Evolutionary conservation across 1,140 invertebrate genomes (phyloP).

Genomic region (silkworm (Bombyx mori)): DNA sequence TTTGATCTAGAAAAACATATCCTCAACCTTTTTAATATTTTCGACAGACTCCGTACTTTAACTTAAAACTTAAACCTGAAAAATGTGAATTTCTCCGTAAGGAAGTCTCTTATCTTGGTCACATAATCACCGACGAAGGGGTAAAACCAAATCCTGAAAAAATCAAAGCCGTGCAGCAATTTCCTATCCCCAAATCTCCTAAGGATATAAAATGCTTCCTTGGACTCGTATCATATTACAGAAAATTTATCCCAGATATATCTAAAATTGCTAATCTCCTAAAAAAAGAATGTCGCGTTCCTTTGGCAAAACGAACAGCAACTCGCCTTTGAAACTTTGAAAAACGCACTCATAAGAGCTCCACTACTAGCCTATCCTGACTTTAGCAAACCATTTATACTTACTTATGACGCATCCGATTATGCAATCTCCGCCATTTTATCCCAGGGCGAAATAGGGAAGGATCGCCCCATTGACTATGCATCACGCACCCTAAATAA

Average conservation of each 20-base stretch:
- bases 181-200: background rate
- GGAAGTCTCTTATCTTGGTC: background rate
- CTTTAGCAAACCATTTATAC: too few relatives aligned
- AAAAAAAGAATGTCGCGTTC: constrained; percentile 1
- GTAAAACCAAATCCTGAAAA: background rate
- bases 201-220: constrained; percentile 2
- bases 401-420: too few relatives aligned
- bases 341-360: too few relatives aligned
- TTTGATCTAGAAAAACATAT: background rate
- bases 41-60: background rate
- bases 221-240: background rate
- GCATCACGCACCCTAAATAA: constrained; percentile 6
- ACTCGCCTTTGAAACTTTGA: too few relatives aligned
- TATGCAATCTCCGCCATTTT: too few relatives aligned
- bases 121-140: background rate
- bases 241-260: background rate
- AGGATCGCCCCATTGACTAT: constrained; percentile 5
- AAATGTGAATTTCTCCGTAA: background rate
- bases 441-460: too few relatives aligned
- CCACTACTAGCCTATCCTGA: too few relatives aligned
- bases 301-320: background rate
- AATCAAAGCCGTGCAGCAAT: background rate
- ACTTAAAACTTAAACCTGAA: background rate
- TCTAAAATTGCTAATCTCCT: background rate
- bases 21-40: background rate